phyloP scores from a whole-genome alignment of 2,113 vertebrate genomes.

The Tiliqua scincoides region DNA sequence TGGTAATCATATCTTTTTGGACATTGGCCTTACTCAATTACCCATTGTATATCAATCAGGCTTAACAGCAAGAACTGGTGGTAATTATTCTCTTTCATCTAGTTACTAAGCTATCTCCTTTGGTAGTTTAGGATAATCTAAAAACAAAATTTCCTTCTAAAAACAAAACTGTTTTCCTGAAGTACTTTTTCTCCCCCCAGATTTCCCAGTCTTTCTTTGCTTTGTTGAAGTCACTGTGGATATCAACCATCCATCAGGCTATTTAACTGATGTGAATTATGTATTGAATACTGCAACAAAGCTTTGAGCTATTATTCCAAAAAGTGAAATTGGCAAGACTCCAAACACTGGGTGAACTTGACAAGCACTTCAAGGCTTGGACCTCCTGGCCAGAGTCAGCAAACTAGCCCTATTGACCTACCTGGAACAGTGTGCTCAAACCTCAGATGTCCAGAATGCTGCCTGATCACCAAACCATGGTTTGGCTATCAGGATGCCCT shows the following conservation, averaged over 20 bases:
- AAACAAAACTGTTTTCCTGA: background rate
- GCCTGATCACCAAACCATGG: background rate
- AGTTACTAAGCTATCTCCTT: slow-evolving; percentile 18
- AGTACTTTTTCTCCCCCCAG: background rate
- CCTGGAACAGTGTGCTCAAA: background rate
- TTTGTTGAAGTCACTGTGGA: background rate
- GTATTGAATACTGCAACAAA: background rate
- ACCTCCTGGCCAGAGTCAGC: background rate
- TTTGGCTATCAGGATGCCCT: background rate
- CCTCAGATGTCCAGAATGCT: background rate
- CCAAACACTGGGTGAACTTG: slow-evolving; percentile 23
- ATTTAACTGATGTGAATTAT: background rate
- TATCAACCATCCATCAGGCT: background rate
- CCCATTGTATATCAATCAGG: background rate
- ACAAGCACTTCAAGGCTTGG: background rate
- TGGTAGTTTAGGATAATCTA: background rate
- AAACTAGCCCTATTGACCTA: background rate
- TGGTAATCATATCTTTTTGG: background rate
- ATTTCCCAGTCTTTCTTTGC: background rate
- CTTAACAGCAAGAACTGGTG: slow-evolving; percentile 14
- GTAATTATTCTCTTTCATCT: slow-evolving; percentile 23
- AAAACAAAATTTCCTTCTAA: background rate
- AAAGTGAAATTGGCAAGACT: slow-evolving; percentile 3
- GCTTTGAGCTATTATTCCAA: slow-evolving; percentile 25
- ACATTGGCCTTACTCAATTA: background rate